Percentiles rank a stretch among this genome's conserved stretches.
phyloP scores from a whole-genome alignment of 1,140 invertebrate species.

The Bombus confusus region DNA sequence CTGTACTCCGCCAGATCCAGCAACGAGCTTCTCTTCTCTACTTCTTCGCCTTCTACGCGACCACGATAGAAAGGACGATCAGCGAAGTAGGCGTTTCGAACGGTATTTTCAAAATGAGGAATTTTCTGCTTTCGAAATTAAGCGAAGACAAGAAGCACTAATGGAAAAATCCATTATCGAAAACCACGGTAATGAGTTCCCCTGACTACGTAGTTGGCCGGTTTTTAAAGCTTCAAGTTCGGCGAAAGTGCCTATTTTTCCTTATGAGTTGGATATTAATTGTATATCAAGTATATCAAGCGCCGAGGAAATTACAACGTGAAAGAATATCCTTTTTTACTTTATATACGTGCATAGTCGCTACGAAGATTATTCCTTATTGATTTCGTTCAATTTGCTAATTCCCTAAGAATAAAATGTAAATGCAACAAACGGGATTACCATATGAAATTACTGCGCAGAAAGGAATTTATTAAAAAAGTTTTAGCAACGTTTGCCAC shows the following conservation, averaged over 20 bases:
- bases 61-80: conserved; percentile 63
- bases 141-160: neutral
- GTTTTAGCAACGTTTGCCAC: neutral
- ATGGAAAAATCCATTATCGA: neutral
- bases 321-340: neutral
- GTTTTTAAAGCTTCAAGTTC: neutral
- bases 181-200: neutral
- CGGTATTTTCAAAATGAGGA: conserved; percentile 70
- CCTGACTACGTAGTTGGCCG: neutral
- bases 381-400: neutral
- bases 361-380: neutral
- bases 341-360: neutral
- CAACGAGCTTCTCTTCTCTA: conserved; percentile 38
- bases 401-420: neutral
- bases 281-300: neutral
- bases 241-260: neutral
- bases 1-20: conserved; percentile 49
- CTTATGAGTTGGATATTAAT: neutral
- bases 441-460: too few species aligned
- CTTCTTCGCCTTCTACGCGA: conserved; percentile 57
- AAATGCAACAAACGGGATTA: neutral
- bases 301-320: neutral
- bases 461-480: neutral
- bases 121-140: conserved; percentile 75
- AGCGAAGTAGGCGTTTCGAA: conserved; percentile 71